These are phyloP conservation scores for Oasisia sp. DNA, from an alignment of 2,888 invertebrate species.

Conservation along the genomic window DNA sequence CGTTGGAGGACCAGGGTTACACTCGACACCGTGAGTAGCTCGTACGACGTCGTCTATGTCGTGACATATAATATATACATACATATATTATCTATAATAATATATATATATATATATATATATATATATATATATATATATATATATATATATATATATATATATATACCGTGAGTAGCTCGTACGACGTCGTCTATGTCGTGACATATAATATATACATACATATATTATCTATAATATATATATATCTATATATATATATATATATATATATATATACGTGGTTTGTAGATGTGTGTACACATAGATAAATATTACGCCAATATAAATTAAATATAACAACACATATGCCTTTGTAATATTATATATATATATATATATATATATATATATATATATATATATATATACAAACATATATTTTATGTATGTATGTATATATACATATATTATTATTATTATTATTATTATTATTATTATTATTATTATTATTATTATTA, in stretches of 20 bases:
- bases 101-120: background rate
- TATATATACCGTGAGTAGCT: background rate
- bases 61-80: background rate
- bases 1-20: background rate
- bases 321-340: background rate
- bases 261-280: background rate
- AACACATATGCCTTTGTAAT: background rate
- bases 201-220: background rate
- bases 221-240: background rate
- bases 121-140: background rate
- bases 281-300: too few species aligned
- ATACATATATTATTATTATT: background rate
- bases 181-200: background rate
- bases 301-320: background rate
- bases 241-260: background rate
- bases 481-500: too few species aligned
- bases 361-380: conserved; percentile 13
- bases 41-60: background rate
- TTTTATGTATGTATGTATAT: background rate
- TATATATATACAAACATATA: background rate
- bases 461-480: too few species aligned
- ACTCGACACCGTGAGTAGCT: background rate
- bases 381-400: background rate
- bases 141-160: background rate
- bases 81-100: background rate